A percentile compares a stretch with the other conserved stretches of the same genome.
phyloP scores from a whole-genome alignment of 2,888 invertebrate genomes.

The Cephus spinipes region DNA sequence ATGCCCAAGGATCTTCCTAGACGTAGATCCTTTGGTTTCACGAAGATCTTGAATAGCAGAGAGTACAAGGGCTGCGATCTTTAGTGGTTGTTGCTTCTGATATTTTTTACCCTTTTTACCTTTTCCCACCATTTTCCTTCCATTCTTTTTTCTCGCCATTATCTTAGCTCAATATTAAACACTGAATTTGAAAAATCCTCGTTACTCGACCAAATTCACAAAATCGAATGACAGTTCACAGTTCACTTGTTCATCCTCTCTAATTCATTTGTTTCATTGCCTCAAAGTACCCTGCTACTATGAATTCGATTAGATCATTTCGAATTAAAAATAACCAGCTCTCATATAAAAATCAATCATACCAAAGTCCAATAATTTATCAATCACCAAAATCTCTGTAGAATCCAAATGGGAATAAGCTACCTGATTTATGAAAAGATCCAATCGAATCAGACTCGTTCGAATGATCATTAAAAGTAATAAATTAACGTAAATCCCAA shows the following conservation, averaged over 20 bases:
- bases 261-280: neutral
- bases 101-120: constrained; percentile 18
- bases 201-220: neutral
- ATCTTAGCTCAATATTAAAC: constrained; percentile 5
- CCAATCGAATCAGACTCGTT: neutral
- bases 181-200: neutral
- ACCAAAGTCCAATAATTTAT: too few relatives aligned
- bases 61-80: constrained; percentile 51
- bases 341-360: too few relatives aligned
- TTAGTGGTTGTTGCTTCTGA: constrained; percentile 39
- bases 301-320: neutral
- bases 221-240: neutral
- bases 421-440: neutral
- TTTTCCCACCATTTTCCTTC: constrained; percentile 13
- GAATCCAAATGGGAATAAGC: too few relatives aligned
- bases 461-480: neutral
- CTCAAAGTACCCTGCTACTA: neutral
- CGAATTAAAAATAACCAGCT: neutral
- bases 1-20: constrained; percentile 50
- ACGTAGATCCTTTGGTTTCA: constrained; percentile 51
- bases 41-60: constrained; percentile 55
- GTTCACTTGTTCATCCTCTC: constrained; percentile 17
- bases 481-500: neutral
- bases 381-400: too few relatives aligned
- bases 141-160: constrained; percentile 37